Conservation (phyloP, 2,797 vertebrate species). For the Picus viridis region DNA sequence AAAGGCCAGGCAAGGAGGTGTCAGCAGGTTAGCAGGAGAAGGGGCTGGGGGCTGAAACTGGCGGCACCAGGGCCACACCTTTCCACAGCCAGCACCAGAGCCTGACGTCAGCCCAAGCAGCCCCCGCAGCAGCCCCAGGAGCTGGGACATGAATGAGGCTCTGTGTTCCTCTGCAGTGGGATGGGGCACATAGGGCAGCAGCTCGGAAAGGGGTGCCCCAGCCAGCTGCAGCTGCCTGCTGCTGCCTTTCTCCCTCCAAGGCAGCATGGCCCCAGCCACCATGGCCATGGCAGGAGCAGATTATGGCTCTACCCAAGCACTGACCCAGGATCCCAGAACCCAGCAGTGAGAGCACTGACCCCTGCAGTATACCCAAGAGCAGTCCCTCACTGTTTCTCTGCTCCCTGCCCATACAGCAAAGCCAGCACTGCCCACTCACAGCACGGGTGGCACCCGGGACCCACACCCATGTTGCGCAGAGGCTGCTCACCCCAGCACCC, state of each 20-base stretch:
- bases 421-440: neutral
- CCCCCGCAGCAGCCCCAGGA: neutral
- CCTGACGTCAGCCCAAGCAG: neutral
- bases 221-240: neutral
- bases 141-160: neutral
- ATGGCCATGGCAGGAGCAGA: rapidly evolving
- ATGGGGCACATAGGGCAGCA: neutral
- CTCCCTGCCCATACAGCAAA: neutral
- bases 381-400: neutral
- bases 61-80: neutral
- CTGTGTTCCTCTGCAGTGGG: neutral
- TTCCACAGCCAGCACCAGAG: rapidly evolving
- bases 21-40: neutral
- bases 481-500: neutral
- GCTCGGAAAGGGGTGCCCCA: neutral
- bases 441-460: neutral
- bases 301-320: neutral
- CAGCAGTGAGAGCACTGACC: neutral
- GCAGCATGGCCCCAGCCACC: rapidly evolving
- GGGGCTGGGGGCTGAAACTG: neutral
- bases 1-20: neutral
- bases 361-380: neutral
- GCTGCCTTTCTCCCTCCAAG: neutral
- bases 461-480: rapidly evolving
- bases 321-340: neutral